These are phyloP conservation scores for Apocrypta bakeri DNA, from an alignment of 1,140 invertebrate genomes.

Conservation along the genomic window DNA sequence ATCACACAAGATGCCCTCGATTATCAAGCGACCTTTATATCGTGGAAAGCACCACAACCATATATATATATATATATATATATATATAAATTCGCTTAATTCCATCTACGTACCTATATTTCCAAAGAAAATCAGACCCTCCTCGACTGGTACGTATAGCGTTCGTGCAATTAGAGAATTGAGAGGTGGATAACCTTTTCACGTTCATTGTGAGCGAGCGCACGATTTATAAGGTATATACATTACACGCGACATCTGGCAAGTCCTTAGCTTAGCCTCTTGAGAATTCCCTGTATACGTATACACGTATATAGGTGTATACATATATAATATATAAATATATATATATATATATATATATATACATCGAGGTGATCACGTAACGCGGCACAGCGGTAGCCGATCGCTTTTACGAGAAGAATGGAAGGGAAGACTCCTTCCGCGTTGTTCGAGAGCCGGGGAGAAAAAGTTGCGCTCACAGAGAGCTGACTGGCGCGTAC, in stretches of 20 bases:
- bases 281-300: no score
- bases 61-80: no score
- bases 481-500: background rate
- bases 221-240: background rate
- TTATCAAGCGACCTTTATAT: no score
- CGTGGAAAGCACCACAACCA: no score
- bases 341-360: background rate
- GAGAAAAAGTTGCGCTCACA: background rate
- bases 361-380: slow-evolving; percentile 17
- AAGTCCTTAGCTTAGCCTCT: background rate
- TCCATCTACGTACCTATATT: background rate
- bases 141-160: background rate
- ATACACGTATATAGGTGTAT: background rate
- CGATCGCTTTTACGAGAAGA: slow-evolving; percentile 26
- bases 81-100: background rate
- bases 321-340: background rate
- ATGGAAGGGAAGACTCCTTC: slow-evolving; percentile 27
- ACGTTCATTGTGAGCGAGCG: background rate
- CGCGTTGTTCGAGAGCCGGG: background rate
- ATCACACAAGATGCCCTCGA: no score
- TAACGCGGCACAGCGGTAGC: background rate
- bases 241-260: slow-evolving; percentile 30
- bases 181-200: slow-evolving; percentile 44
- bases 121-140: slow-evolving; percentile 31
- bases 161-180: slow-evolving; percentile 17